Evolutionary conservation across 2,888 invertebrate species (phyloP).

Genomic region (Sphaerophoria taeniata): DNA sequence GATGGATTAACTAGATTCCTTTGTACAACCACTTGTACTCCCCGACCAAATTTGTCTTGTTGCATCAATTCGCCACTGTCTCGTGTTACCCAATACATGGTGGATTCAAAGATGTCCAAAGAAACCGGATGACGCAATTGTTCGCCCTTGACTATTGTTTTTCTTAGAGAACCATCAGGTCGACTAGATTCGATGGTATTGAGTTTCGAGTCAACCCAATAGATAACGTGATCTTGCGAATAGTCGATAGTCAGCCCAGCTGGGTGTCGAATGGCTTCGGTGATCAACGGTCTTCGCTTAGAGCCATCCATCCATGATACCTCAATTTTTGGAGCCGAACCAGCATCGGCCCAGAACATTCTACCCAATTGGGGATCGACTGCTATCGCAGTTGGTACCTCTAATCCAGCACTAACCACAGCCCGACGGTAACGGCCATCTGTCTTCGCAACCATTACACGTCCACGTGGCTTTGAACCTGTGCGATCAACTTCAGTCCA

Average conservation of each 20-base stretch:
- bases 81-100: slow-evolving; percentile 96
- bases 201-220: slow-evolving; percentile 97
- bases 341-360: slow-evolving; percentile 97
- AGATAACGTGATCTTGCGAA: slow-evolving; percentile 93
- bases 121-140: slow-evolving; percentile 91
- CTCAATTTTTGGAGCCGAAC: slow-evolving; percentile 96
- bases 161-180: slow-evolving; percentile 91
- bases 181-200: slow-evolving; percentile 94
- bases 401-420: slow-evolving; percentile 90
- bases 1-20: slow-evolving; percentile 93
- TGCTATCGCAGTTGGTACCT: slow-evolving; percentile 94
- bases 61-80: slow-evolving; percentile 93
- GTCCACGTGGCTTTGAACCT: slow-evolving; percentile 89
- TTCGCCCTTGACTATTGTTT: slow-evolving; percentile 89
- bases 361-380: slow-evolving; percentile 93
- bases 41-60: slow-evolving; percentile 98
- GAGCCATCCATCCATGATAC: slow-evolving; percentile 98
- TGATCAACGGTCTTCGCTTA: slow-evolving; percentile 91
- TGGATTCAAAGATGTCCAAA: slow-evolving; percentile 96
- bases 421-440: slow-evolving; percentile 95
- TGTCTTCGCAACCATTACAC: slow-evolving; percentile 93
- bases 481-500: slow-evolving; percentile 94
- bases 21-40: slow-evolving; percentile 92
- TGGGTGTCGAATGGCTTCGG: slow-evolving; percentile 92
- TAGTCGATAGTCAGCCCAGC: slow-evolving; percentile 95